Conservation (phyloP, 2,888 invertebrate genomes). For the Sphecodes monilicornis region DNA sequence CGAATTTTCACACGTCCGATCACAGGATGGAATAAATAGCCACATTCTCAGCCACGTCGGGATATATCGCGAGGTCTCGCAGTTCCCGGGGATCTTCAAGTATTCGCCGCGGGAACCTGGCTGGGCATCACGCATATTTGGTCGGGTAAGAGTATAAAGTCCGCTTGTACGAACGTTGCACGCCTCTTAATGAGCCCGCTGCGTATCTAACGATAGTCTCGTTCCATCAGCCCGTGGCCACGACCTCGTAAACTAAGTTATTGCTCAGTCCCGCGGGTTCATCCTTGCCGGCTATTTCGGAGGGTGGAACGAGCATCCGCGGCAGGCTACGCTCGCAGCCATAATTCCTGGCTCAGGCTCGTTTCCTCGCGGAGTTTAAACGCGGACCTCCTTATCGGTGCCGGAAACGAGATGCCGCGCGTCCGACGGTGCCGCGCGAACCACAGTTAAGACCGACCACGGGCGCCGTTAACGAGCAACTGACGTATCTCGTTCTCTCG, state of each 20-base stretch:
- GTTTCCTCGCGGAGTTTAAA: slow-evolving; percentile 45
- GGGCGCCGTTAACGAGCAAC: slow-evolving; percentile 49
- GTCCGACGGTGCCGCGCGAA: slow-evolving; percentile 10
- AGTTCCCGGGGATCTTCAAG: neutral
- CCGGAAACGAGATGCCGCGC: slow-evolving; percentile 43
- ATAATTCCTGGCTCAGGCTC: slow-evolving; percentile 27
- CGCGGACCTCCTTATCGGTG: slow-evolving; percentile 37
- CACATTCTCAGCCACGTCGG: neutral
- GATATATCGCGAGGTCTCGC: neutral
- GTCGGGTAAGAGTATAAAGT: slow-evolving; percentile 15
- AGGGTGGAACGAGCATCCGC: slow-evolving; percentile 1
- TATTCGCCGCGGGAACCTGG: slow-evolving; percentile 14
- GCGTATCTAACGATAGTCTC: slow-evolving; percentile 19
- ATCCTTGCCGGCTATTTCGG: neutral
- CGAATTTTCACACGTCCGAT: neutral
- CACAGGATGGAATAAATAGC: neutral
- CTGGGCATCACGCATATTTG: neutral
- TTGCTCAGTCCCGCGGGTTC: slow-evolving; percentile 24
- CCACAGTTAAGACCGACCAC: slow-evolving; percentile 15
- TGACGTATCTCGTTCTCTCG: slow-evolving; percentile 44
- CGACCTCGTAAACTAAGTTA: slow-evolving; percentile 56
- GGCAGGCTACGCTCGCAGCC: neutral
- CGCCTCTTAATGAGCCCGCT: slow-evolving; percentile 48
- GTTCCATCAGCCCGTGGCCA: slow-evolving; percentile 20
- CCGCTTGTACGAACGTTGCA: neutral